Evolutionary conservation across 1,140 invertebrate species (phyloP), one percentile per base, ranked within the genome.

Genomic region (Cyclina sinensis): DNA sequence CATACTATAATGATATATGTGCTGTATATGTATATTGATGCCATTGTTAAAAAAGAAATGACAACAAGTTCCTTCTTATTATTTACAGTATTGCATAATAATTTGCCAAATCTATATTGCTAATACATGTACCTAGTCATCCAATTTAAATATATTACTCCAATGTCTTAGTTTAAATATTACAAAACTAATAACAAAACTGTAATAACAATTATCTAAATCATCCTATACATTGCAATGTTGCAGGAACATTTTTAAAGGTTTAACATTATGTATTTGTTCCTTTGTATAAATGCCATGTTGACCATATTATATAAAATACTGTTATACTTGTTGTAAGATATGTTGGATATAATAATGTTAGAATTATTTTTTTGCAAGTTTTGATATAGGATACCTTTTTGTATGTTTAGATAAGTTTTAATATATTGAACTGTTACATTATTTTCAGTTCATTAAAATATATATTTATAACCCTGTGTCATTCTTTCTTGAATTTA

Each of bases 11-110:
- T 62, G 5, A 62, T 62, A 11, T 62, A 62, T 62, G 57, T 62
- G 57, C 57, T 62, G 57, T 18, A n/a, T 62, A 62, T 62, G 57
- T 62, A 62, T 62, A 62, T 12, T 62, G 57, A 62, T 62, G 57
- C 57, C 57, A 62, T 62, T 62, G 57, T 62, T 62, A 62, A 62
- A 62, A 62, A 62, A 27, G 24, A 7, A 27, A 62, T 12, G 16
- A n/a, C 57, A 62, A n/a, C 24, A 62, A n/a, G 57, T 62, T n/a
- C n/a, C 16, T 62, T 62, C 16, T n/a, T 62, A 27, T 27, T 27
- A 62, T 24, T 62, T 18, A n/a, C 24, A 62, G 24, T n/a, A 62
- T 62, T 18, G 24, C 24, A 27, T n/a, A n/a, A 18, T 62, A 18
- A 62, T 62, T n/a, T 27, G 16, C 16, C 24, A 62, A 62, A 62